Base-by-base conservation (phyloP, 2,888 invertebrate genomes). In the Mystacides longicornis region DNA sequence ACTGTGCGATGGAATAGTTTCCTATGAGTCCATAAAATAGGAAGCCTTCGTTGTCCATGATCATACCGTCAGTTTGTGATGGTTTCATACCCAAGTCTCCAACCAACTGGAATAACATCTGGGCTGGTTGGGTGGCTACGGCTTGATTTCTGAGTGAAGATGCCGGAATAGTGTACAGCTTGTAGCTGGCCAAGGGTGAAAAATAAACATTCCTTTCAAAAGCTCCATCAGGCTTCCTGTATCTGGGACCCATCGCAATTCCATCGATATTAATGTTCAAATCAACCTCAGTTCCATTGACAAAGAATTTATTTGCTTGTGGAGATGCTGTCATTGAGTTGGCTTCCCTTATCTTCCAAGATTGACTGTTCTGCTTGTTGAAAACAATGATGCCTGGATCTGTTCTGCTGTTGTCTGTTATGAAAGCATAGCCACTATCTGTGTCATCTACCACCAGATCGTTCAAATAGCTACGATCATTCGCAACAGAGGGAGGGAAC, bases 351-450 rank as follows among this genome's bases (percentile, higher is more conserved):
- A 87, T 70, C 69, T 86, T 87, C 87, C 87, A 87, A 7, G 85
- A 80, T 54, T 78, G 79, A 62, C 81, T 80, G 62, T 84, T 79
- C 56, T 74, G 73, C 42, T 81, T 70, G 1, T 83, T 82, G 68
- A 82, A 88, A 7, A 88, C 86, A 55, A 89, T 82, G 55, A 89
- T 79, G 27, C 86, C 87, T 4, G 87, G 86, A 70, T 86, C 84
- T 1, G 72, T 71, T 1, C 77, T 79, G 65, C 82, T 81, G 64
- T 82, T 83, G 68, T 87, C 88, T 1, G 85, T 84, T 33, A 88
- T 87, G 65, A 87, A 88, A 1, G 86, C 87, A 65, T 78, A 82
- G 23, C 78, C 79, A 20, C 78, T 77, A 64, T 83, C 83, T 54
- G 83, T 81, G 65, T 83, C 80, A 65, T 87, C 87, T 21, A 89